These are phyloP conservation scores for Phthorimaea operculella DNA, from an alignment of 1,140 invertebrate genomes.

Conservation along the genomic window DNA sequence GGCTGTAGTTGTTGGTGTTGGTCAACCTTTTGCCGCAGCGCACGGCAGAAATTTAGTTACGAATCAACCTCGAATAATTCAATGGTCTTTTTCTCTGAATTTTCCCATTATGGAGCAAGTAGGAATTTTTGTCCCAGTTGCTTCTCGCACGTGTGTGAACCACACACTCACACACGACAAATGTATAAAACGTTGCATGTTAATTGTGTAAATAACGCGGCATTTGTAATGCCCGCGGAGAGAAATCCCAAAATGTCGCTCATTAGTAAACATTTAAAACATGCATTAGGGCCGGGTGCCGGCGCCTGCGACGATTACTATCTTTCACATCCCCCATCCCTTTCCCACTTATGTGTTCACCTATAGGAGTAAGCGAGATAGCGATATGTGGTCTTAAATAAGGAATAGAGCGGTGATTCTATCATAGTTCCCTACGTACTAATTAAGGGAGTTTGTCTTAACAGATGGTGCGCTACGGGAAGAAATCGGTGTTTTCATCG, in stretches of 20 bases:
- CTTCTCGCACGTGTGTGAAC: too few relatives aligned
- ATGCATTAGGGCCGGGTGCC: conserved; percentile 58
- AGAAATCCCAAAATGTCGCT: conserved; percentile 62
- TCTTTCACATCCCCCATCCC: conserved; percentile 17
- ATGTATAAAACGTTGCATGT: conserved; percentile 29
- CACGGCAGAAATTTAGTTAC: too few relatives aligned
- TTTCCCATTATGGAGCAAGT: too few relatives aligned
- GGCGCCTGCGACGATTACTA: conserved; percentile 52
- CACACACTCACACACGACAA: too few relatives aligned
- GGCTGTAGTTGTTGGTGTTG: too few relatives aligned
- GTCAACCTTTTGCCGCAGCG: too few relatives aligned
- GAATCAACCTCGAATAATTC: too few relatives aligned
- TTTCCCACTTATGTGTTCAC: too few relatives aligned
- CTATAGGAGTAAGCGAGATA: too few relatives aligned
- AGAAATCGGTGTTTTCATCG: too few relatives aligned
- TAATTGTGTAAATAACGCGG: neutral
- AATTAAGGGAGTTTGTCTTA: conserved; percentile 41
- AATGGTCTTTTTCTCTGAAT: too few relatives aligned
- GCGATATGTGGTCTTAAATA: conserved; percentile 20
- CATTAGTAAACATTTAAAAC: conserved; percentile 66
- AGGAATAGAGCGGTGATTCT: conserved; percentile 56
- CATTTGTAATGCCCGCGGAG: conserved; percentile 44
- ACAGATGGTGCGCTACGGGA: neutral
- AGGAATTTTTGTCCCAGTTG: too few relatives aligned
- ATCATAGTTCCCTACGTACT: conserved; percentile 51